Evolutionary conservation across 2,113 vertebrate genomes (phyloP).

Genomic region (Muscicapa adusta): DNA sequence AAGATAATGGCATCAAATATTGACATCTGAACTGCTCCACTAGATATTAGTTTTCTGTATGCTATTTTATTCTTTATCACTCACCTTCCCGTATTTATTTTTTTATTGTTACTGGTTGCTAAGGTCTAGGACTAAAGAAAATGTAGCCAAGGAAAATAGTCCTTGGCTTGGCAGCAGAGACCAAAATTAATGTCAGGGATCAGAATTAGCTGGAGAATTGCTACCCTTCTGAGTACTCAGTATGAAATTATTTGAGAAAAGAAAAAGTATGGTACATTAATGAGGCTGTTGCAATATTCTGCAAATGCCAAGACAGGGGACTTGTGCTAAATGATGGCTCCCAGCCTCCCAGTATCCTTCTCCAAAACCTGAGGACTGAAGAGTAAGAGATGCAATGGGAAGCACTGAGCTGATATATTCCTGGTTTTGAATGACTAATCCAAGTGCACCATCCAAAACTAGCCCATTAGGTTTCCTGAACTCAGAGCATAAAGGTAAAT

Average conservation of each 20-base stretch:
- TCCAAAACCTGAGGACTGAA: neutral
- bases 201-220: neutral
- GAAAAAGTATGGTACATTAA: neutral
- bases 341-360: neutral
- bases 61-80: slow-evolving; percentile 11
- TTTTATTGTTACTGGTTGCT: slow-evolving; percentile 22
- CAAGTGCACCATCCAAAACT: neutral
- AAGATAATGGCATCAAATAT: slow-evolving; percentile 51
- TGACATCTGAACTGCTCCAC: slow-evolving; percentile 47
- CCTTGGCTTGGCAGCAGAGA: neutral
- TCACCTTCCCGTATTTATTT: neutral
- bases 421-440: neutral
- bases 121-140: neutral
- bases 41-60: slow-evolving; percentile 46
- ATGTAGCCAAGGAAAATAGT: neutral
- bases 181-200: neutral
- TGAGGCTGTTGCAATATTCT: neutral
- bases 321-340: neutral
- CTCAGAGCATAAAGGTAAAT: neutral
- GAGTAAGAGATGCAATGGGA: neutral
- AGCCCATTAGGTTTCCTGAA: neutral
- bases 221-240: neutral
- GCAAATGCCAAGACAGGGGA: neutral
- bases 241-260: neutral
- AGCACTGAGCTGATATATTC: neutral